Conservation (phyloP, 2,888 invertebrate species). For the Lithophane ornitopus region DNA sequence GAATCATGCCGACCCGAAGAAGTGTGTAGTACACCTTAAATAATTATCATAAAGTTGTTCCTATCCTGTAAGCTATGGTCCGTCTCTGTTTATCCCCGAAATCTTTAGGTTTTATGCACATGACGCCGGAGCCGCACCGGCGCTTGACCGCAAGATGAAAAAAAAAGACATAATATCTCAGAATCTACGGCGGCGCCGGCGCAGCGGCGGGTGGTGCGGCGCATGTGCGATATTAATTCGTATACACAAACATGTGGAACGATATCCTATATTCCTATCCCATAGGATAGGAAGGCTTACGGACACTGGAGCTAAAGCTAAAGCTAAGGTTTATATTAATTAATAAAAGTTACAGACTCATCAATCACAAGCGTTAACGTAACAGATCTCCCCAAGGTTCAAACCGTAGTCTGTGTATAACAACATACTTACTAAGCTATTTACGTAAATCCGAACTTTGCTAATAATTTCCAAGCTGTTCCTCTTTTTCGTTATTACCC, state of each 20-base stretch:
- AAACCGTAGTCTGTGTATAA: constrained; percentile 14
- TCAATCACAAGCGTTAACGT: constrained; percentile 40
- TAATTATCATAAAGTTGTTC: neutral
- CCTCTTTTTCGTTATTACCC: constrained; percentile 42
- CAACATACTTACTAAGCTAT: constrained; percentile 31
- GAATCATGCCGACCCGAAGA: neutral
- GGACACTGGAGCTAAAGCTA: neutral
- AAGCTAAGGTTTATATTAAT: neutral
- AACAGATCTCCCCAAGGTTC: constrained; percentile 19
- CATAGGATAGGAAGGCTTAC: too few relatives aligned
- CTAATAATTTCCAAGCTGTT: constrained; percentile 45
- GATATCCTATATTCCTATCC: too few relatives aligned
- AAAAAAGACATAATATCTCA: too few relatives aligned
- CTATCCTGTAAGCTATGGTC: neutral
- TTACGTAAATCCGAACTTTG: constrained; percentile 49
- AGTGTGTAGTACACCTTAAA: neutral
- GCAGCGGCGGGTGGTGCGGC: too few relatives aligned
- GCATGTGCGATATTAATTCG: too few relatives aligned
- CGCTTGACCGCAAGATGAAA: too few relatives aligned
- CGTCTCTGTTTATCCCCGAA: neutral
- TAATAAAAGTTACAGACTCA: constrained; percentile 29
- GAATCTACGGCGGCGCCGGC: too few relatives aligned
- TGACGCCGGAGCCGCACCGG: too few relatives aligned
- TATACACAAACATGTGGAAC: too few relatives aligned
- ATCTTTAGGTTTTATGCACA: too few relatives aligned